These are phyloP conservation scores for Polypterus senegalus DNA, from an alignment of 2,113 vertebrate genomes.

Conservation along the genomic window DNA sequence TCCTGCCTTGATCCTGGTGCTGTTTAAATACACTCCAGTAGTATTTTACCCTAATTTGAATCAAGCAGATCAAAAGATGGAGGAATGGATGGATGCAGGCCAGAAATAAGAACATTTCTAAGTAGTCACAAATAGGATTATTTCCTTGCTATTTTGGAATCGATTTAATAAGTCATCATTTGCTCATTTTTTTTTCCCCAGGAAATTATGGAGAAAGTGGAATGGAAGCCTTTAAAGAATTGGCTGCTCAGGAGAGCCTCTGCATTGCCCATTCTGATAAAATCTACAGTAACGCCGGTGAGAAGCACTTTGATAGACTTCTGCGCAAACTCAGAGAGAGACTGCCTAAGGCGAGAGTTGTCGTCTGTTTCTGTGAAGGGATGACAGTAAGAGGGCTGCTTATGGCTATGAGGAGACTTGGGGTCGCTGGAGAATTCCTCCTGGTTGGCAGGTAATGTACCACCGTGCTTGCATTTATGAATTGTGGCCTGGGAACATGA, in stretches of 20 bases:
- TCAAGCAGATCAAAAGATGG: too few relatives aligned
- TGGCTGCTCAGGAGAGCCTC: conserved; percentile 84
- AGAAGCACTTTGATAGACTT: conserved; percentile 88
- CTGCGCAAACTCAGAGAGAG: conserved; percentile 81
- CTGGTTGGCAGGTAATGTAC: conserved; percentile 77
- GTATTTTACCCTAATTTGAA: too few relatives aligned
- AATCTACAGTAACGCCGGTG: conserved; percentile 94
- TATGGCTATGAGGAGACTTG: conserved; percentile 86
- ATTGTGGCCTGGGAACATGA: too few relatives aligned
- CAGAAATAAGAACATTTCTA: too few relatives aligned
- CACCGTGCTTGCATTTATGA: too few relatives aligned
- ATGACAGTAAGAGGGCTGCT: conserved; percentile 92
- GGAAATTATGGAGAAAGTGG: conserved; percentile 97
- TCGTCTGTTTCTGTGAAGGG: conserved; percentile 94
- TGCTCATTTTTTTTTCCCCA: conserved; percentile 31
- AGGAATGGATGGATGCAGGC: too few relatives aligned
- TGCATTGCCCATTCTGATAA: conserved; percentile 97
- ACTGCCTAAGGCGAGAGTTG: conserved; percentile 86
- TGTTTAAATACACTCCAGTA: too few relatives aligned
- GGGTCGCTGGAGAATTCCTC: conserved; percentile 80
- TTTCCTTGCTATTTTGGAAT: too few relatives aligned
- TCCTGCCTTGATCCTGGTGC: too few relatives aligned
- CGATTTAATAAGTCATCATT: too few relatives aligned
- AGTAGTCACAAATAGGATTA: too few relatives aligned
- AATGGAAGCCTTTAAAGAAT: conserved; percentile 97